phyloP scores from a whole-genome alignment of 1,140 invertebrate genomes.

The Drosophila pachea region DNA sequence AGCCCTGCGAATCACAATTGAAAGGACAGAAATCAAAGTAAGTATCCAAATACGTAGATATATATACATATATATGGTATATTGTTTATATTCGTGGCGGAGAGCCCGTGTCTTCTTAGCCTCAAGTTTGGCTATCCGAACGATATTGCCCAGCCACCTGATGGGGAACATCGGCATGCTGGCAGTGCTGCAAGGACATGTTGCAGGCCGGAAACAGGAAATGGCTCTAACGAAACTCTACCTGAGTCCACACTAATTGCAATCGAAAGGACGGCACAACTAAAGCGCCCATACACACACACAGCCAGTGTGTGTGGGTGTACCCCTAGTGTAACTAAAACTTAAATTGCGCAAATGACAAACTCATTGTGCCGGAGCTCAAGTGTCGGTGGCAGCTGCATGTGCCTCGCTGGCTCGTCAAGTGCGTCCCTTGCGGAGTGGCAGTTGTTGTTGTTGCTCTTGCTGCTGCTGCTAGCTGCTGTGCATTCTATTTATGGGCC shows the following conservation, averaged over 20 bases:
- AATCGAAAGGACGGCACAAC: constrained; percentile 62
- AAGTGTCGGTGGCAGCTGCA: constrained; percentile 59
- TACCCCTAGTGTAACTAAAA: constrained; percentile 19
- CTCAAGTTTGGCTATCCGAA: neutral
- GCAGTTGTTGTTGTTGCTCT: constrained; percentile 27
- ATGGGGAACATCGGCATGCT: constrained; percentile 1
- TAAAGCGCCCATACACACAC: neutral
- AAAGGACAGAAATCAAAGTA: constrained; percentile 1
- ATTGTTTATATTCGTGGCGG: constrained; percentile 18
- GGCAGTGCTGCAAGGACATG: constrained; percentile 17
- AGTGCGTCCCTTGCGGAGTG: constrained; percentile 62
- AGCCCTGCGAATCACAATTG: constrained; percentile 60
- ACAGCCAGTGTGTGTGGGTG: constrained; percentile 6
- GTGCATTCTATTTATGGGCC: constrained; percentile 64
- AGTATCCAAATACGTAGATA: constrained; percentile 5
- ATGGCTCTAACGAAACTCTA: constrained; percentile 49
- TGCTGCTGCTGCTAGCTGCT: constrained; percentile 21
- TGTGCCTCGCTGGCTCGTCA: constrained; percentile 48
- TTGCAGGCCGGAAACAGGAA: constrained; percentile 33
- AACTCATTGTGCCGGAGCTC: constrained; percentile 49
- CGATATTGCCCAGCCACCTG: constrained; percentile 9
- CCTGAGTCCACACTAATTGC: constrained; percentile 49
- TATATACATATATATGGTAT: neutral
- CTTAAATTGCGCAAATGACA: constrained; percentile 52
- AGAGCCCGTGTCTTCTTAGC: no score